A percentile compares a stretch with the other conserved stretches of the same genome.
Evolutionary conservation across 2,113 vertebrate species (phyloP).

Genomic region (Mellivora capensis): DNA sequence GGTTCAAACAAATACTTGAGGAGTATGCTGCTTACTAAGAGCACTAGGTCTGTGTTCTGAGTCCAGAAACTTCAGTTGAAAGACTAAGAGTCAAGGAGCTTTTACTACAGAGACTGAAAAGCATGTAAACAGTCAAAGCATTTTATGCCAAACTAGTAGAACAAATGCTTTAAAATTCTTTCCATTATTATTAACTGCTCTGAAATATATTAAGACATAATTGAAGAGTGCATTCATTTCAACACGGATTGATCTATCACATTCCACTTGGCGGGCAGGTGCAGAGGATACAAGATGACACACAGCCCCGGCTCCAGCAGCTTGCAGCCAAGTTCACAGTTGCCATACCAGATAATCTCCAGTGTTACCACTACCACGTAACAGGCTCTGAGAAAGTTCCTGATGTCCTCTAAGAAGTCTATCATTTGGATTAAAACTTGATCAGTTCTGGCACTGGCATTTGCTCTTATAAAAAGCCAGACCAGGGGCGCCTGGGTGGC

Average conservation of each 20-base stretch:
- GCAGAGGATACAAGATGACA: background rate
- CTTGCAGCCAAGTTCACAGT: background rate
- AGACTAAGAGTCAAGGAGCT: background rate
- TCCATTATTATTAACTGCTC: background rate
- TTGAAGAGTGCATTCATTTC: background rate
- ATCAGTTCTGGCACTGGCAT: background rate
- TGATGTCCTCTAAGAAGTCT: background rate
- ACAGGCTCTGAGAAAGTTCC: background rate
- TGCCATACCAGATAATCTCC: background rate
- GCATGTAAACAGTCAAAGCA: background rate
- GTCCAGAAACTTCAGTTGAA: background rate
- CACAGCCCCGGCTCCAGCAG: fast-evolving
- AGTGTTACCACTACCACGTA: background rate
- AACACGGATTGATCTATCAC: no score
- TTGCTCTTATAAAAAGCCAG: constrained; percentile 1
- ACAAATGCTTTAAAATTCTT: background rate
- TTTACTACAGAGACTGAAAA: background rate
- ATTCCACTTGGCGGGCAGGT: background rate
- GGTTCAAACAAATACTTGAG: background rate
- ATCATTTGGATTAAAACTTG: background rate
- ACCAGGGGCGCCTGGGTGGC: no score
- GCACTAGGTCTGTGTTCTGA: background rate
- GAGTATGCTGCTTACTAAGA: background rate
- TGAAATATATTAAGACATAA: background rate
- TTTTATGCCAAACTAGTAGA: background rate